Evolutionary conservation across 2,888 invertebrate genomes (phyloP), one percentile per base, ranked within the genome.

Genomic region (Leucophenga montana): DNA sequence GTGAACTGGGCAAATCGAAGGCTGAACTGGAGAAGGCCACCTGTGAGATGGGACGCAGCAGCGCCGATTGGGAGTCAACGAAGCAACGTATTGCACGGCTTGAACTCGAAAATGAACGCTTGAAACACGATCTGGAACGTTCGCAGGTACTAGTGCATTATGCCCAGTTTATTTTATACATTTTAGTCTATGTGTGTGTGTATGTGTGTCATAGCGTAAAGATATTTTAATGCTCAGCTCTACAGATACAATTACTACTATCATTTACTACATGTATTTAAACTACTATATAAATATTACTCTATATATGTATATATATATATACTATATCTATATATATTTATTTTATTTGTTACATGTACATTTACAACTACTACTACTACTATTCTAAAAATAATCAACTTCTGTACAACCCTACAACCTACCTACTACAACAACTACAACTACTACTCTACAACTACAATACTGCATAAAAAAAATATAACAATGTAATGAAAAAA

Each of bases 1-100:
- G 96, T 53, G 97, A 97, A 88, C 90, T 97, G 70, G 97, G 97
- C 62, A 97, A 97, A 89, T 96, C 96, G 73, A 97, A 97, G 90
- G 97, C 96, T 16, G 97, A 97, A 87, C 90, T 97, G 72, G 97
- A 97, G 86, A 97, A 97, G 88, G 95, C 95, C 57, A 94, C 95
- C 6, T 94, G 94, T 77, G 97, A 97, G 88, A 95, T 89, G 64
- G 96, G 96, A 48, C 92, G 96, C 76, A 95, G 95, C 76, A 95
- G 95, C 16, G 95, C 95, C 70, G 97, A 97, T 88, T 89, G 89
- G 89, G 89, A 89, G 77, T 85, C 88, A 27, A 88, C 89, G 48
- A 89, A 89, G 77, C 96, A 96, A 87, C 91, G 95, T 68, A 89
- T 96, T 71, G 94, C 95, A 16, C 92, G 96, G 78, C 90, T 96